Conservation (phyloP, 2,113 vertebrate genomes). For the Cacatua alba region DNA sequence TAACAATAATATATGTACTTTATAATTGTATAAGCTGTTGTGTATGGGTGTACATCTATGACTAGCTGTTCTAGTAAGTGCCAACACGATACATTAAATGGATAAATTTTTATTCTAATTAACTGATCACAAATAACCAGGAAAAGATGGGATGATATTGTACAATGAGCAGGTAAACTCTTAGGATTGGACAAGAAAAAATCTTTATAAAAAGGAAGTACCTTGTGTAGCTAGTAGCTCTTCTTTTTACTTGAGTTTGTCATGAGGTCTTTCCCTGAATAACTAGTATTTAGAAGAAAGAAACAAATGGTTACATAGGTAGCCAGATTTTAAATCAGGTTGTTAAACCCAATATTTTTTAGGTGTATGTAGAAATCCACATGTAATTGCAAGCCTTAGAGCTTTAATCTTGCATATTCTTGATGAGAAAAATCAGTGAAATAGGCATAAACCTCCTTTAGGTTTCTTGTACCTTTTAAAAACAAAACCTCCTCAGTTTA, state of each 20-base stretch:
- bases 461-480: neutral
- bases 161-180: neutral
- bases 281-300: neutral
- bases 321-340: neutral
- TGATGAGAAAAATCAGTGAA: neutral
- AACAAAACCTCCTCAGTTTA: neutral
- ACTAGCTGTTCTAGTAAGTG: constrained; percentile 1
- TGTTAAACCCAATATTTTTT: neutral
- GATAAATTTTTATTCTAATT: neutral
- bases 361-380: neutral
- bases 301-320: neutral
- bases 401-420: neutral
- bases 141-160: neutral
- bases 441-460: neutral
- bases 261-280: neutral
- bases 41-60: neutral
- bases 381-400: neutral
- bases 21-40: neutral
- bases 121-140: neutral
- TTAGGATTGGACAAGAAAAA: neutral
- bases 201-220: neutral
- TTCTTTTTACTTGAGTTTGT: neutral
- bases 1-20: neutral
- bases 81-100: neutral
- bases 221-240: neutral